Conservation (phyloP, 2,888 invertebrate species). For the Tolmerus cingulatus region DNA sequence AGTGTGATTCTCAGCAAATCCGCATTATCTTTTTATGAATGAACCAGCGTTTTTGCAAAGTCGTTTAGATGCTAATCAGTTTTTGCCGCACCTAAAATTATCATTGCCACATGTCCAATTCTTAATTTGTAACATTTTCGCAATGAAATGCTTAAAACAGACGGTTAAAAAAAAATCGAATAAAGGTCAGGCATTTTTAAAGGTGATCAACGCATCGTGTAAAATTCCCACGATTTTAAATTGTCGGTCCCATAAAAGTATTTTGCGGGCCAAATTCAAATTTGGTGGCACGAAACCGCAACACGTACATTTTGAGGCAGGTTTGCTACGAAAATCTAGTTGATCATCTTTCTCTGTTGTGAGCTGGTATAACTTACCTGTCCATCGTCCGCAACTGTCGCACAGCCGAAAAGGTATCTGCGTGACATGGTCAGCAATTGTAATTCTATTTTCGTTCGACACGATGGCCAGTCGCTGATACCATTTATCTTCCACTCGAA, state of each 20-base stretch:
- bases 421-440: not conserved
- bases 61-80: not conserved
- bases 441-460: constrained; percentile 20
- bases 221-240: not conserved
- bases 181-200: not conserved
- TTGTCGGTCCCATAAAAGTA: not conserved
- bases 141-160: not conserved
- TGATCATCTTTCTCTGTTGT: not conserved
- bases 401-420: not conserved
- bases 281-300: not conserved
- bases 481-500: not conserved
- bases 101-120: not conserved
- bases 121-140: not conserved
- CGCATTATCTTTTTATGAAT: not conserved
- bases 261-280: not conserved
- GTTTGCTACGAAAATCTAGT: not conserved
- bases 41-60: not conserved
- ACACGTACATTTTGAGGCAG: not conserved
- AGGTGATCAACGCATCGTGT: not conserved
- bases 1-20: not conserved
- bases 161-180: not conserved
- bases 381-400: not conserved
- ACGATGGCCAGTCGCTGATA: not conserved
- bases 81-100: not conserved
- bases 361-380: not conserved